Percentiles rank a stretch among this genome's conserved stretches.
Evolutionary conservation across 1,140 invertebrate species (phyloP).

Genomic region (Hestina assimilis): DNA sequence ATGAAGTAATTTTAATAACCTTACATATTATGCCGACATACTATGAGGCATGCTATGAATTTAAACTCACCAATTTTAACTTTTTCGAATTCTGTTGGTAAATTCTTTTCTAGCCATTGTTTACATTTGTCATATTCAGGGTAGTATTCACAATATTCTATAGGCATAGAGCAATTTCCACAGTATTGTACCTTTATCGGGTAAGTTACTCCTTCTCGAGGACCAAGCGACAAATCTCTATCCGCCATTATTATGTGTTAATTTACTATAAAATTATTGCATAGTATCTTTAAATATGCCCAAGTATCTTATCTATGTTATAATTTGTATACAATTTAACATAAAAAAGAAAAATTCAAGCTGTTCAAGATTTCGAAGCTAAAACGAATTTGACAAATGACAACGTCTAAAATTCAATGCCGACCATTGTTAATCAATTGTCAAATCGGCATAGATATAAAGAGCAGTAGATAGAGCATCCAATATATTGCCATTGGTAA

Average conservation of each 20-base stretch:
- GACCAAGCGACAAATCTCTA: slow-evolving; percentile 72
- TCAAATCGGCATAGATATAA: no score
- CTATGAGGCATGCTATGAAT: neutral
- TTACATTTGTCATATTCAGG: slow-evolving; percentile 98
- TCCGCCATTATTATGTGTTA: slow-evolving; percentile 59
- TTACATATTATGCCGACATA: no score
- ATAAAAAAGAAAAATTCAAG: neutral
- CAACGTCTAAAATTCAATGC: neutral
- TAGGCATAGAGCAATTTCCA: slow-evolving; percentile 95
- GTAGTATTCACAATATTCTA: slow-evolving; percentile 99
- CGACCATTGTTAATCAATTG: neutral
- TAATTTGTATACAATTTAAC: slow-evolving; percentile 1
- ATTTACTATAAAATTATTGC: slow-evolving; percentile 29
- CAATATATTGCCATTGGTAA: no score
- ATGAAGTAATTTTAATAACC: slow-evolving; percentile 17
- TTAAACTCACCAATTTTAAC: slow-evolving; percentile 82
- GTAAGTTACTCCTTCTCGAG: slow-evolving; percentile 80
- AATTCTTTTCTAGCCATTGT: slow-evolving; percentile 96
- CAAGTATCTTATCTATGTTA: neutral
- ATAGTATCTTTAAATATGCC: slow-evolving; percentile 20
- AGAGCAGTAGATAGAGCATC: no score
- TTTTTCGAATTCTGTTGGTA: slow-evolving; percentile 95
- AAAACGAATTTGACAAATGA: neutral
- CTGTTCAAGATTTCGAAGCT: neutral
- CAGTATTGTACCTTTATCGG: slow-evolving; percentile 95